phyloP scores from a whole-genome alignment of 2,797 vertebrate genomes.

The Gymnopithys bicolor region DNA sequence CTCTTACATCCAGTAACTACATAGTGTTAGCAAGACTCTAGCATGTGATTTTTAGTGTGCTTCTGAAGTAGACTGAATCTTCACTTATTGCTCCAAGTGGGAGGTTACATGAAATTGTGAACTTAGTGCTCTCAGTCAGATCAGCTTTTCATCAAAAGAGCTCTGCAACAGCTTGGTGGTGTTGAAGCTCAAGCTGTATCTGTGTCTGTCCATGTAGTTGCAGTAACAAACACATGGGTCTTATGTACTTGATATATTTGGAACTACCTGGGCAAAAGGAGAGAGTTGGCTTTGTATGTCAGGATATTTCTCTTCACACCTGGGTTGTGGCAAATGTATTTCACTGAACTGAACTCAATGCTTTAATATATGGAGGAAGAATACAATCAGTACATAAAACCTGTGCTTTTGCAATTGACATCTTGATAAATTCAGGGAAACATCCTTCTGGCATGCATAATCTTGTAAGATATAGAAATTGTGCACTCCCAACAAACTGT shows the following conservation, averaged over 20 bases:
- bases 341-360: neutral
- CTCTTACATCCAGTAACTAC: neutral
- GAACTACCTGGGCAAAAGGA: neutral
- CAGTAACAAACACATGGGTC: neutral
- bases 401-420: neutral
- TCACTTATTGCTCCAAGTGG: neutral
- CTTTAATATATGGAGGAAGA: neutral
- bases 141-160: neutral
- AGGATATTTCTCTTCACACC: neutral
- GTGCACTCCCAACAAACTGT: neutral
- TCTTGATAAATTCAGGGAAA: neutral
- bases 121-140: neutral
- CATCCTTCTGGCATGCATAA: neutral
- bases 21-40: neutral
- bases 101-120: conserved; percentile 4
- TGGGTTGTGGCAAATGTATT: neutral
- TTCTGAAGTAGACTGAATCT: neutral
- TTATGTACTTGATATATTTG: neutral
- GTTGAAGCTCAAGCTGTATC: neutral
- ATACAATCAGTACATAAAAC: neutral
- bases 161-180: neutral
- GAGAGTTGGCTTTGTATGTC: neutral
- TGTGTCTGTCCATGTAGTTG: neutral
- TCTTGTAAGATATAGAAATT: neutral
- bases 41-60: neutral